These are phyloP conservation scores for Diaphora mendica DNA, from an alignment of 2,888 invertebrate genomes.

Conservation along the genomic window DNA sequence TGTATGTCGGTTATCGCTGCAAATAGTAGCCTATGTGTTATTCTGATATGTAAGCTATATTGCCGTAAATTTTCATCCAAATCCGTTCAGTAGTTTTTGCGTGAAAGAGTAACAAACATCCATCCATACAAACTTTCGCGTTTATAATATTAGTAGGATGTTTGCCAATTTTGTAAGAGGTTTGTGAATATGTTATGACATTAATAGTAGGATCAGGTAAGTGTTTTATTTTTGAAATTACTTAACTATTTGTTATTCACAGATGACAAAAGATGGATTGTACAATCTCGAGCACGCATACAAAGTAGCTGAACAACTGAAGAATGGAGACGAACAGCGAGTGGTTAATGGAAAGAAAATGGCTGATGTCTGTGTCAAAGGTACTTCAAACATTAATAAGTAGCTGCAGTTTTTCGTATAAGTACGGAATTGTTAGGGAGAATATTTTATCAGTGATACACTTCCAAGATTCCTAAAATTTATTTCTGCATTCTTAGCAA, in stretches of 20 bases:
- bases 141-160: no score
- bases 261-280: slow-evolving; percentile 67
- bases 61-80: no score
- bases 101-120: no score
- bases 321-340: slow-evolving; percentile 72
- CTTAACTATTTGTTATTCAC: slow-evolving; percentile 23
- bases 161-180: background rate
- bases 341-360: slow-evolving; percentile 69
- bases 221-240: background rate
- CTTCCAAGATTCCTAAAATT: no score
- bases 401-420: background rate
- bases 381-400: slow-evolving; percentile 48
- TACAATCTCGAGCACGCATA: slow-evolving; percentile 68
- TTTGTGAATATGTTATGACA: background rate
- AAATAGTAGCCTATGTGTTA: no score
- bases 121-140: no score
- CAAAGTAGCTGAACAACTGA: slow-evolving; percentile 66
- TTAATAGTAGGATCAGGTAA: background rate
- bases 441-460: background rate
- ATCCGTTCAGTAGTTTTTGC: no score
- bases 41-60: no score
- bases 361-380: slow-evolving; percentile 70
- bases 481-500: no score
- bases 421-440: background rate
- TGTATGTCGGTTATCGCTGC: no score